phyloP scores from a whole-genome alignment of 2,888 invertebrate species.

The Venusia cambrica region DNA sequence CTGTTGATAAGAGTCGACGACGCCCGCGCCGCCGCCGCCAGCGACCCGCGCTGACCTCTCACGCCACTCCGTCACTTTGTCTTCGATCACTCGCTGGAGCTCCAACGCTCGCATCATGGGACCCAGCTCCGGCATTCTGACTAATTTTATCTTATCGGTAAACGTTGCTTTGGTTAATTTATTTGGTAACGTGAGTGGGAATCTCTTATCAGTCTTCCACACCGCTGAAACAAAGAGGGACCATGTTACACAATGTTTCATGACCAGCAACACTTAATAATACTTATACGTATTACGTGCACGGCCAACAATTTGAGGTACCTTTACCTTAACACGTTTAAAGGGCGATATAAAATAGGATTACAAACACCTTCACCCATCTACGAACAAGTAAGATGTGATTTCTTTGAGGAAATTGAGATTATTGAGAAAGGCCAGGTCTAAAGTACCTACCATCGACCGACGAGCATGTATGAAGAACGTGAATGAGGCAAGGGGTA shows the following conservation, averaged over 20 bases:
- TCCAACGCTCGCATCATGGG: constrained; percentile 76
- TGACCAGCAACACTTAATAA: constrained; percentile 12
- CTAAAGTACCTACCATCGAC: too few relatives aligned
- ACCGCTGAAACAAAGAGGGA: constrained; percentile 26
- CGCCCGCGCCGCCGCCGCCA: constrained; percentile 61
- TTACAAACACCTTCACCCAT: too few relatives aligned
- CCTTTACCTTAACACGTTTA: too few relatives aligned
- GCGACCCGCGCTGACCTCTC: constrained; percentile 76
- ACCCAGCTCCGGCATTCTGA: constrained; percentile 72
- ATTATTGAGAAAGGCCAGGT: too few relatives aligned
- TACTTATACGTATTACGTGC: too few relatives aligned
- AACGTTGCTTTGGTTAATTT: constrained; percentile 23
- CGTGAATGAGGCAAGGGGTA: too few relatives aligned
- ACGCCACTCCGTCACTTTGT: constrained; percentile 77
- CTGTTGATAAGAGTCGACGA: constrained; percentile 76
- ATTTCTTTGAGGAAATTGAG: too few relatives aligned
- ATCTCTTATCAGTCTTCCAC: constrained; percentile 26
- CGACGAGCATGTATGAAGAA: too few relatives aligned
- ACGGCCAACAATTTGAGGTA: too few relatives aligned
- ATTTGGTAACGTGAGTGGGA: constrained; percentile 20
- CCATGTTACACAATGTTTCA: constrained; percentile 27
- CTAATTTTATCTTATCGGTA: constrained; percentile 28
- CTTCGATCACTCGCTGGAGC: constrained; percentile 73
- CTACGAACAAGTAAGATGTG: too few relatives aligned
- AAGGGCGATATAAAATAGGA: too few relatives aligned